Evolutionary conservation across 2,797 vertebrate species (phyloP), one percentile per base, ranked within the genome.

Genomic region (Parotocinclus haroldoi): DNA sequence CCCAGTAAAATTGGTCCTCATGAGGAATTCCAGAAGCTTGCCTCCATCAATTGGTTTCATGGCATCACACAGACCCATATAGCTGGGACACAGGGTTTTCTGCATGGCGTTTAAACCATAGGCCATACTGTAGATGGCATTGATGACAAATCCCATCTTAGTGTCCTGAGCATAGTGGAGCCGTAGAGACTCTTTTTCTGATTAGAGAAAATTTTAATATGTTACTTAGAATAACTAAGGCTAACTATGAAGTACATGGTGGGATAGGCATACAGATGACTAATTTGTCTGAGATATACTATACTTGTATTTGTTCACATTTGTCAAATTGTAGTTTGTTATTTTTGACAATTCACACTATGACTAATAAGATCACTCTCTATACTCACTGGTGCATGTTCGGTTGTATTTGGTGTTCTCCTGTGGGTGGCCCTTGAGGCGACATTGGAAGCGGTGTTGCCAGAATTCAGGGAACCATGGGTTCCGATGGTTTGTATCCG

Each of bases 111-210:
- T 94, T 13, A 99, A 90, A 5, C 96, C 96, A 0, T 96, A 92
- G 0, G 96, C 97, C 97, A 98, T 98, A 0, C 96, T 96, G 66
- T 99, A 99, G 76, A 99, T 97, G 0, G 97, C 97, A 0, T 99
- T 99, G 80, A 99, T 99, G 60, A 99, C 96, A 69, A 98, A 99
- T 12, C 97, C 97, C 97, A 99, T 99, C 86, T 99, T 99, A 61
- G 95, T 98, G 88, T 99, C 97, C 81, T 99, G 97, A 55, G 94
- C 94, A 0, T 98, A 97, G 52, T 99, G 96, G 0, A 94, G 92
- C 64, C 87, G 90, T 70, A 99, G 87, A 57, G 94, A 96, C 86
- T 92, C 90, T 68, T 84, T 88, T 82, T 87, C 91, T 92, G 83
- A 40, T 38, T 13, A 12, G 8, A 9, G 16, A 64, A 58, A 64